Conservation (phyloP, 2,888 invertebrate species). For the Aporophyla lueneburgensis region DNA sequence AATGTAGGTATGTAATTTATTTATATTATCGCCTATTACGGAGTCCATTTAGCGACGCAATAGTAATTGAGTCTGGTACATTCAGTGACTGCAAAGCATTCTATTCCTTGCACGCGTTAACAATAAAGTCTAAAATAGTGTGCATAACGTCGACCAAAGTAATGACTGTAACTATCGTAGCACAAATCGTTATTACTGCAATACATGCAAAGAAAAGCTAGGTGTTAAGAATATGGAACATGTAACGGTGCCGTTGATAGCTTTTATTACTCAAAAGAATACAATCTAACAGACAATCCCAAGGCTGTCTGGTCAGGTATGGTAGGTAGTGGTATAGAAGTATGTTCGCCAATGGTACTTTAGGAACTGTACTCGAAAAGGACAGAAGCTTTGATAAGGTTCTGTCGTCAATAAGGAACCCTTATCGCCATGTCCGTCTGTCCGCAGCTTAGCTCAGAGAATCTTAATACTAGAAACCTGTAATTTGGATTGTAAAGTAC, state of each 20-base stretch:
- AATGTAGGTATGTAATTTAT: conserved; percentile 3
- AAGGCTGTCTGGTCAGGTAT: too few relatives aligned
- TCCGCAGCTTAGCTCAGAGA: too few relatives aligned
- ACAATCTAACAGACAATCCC: not conserved
- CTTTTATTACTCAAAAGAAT: conserved; percentile 2
- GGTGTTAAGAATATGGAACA: conserved; percentile 13
- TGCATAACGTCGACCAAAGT: not conserved
- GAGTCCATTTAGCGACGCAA: conserved; percentile 32
- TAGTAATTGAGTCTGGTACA: conserved; percentile 15
- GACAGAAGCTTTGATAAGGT: too few relatives aligned
- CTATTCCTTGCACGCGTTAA: not conserved
- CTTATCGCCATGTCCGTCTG: too few relatives aligned
- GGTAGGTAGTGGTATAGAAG: too few relatives aligned
- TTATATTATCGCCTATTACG: conserved; percentile 20
- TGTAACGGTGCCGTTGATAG: not conserved
- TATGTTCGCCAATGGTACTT: too few relatives aligned
- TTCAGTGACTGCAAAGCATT: conserved; percentile 2
- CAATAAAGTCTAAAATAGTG: conserved; percentile 5
- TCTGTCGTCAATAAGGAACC: not conserved
- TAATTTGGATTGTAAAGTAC: too few relatives aligned
- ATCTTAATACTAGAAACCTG: too few relatives aligned
- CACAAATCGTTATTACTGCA: conserved; percentile 24
- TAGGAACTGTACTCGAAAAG: not conserved
- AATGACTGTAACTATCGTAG: conserved; percentile 23
- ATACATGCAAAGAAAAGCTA: conserved; percentile 23